Percentiles rank a stretch among this genome's conserved stretches.
These are phyloP conservation scores for Stictonetta naevosa DNA, from an alignment of 2,113 vertebrate genomes.

Conservation along the genomic window DNA sequence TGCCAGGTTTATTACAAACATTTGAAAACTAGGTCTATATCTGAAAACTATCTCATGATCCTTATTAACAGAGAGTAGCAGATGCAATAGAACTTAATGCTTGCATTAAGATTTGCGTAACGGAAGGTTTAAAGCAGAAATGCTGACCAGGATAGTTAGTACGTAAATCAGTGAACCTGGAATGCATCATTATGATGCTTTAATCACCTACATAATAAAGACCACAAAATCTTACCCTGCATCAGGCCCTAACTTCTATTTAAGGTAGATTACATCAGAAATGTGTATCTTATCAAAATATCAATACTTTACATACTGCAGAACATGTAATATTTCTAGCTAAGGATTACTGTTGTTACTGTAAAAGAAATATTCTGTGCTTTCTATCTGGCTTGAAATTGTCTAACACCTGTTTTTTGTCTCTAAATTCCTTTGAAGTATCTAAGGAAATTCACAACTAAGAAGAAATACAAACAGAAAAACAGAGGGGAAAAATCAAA, in stretches of 20 bases:
- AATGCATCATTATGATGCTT: neutral
- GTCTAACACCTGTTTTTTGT: neutral
- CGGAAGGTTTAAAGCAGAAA: neutral
- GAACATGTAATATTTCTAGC: neutral
- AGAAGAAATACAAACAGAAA: neutral
- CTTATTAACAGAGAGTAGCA: neutral
- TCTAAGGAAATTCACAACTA: neutral
- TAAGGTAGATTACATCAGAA: neutral
- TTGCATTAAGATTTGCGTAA: neutral
- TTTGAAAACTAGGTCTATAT: neutral
- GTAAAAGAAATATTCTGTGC: neutral
- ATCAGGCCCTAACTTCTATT: neutral
- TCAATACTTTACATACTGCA: neutral
- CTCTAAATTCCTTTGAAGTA: neutral
- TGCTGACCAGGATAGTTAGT: neutral
- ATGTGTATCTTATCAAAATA: neutral
- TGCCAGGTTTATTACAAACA: neutral
- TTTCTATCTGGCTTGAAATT: neutral
- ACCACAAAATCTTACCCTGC: neutral
- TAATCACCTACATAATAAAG: neutral
- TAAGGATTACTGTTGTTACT: neutral
- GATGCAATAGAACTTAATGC: neutral
- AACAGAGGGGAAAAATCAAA: neutral
- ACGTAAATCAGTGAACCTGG: neutral
- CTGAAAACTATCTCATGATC: neutral